Evolutionary conservation across 2,113 vertebrate species (phyloP).

Genomic region (Heteronetta atricapilla): DNA sequence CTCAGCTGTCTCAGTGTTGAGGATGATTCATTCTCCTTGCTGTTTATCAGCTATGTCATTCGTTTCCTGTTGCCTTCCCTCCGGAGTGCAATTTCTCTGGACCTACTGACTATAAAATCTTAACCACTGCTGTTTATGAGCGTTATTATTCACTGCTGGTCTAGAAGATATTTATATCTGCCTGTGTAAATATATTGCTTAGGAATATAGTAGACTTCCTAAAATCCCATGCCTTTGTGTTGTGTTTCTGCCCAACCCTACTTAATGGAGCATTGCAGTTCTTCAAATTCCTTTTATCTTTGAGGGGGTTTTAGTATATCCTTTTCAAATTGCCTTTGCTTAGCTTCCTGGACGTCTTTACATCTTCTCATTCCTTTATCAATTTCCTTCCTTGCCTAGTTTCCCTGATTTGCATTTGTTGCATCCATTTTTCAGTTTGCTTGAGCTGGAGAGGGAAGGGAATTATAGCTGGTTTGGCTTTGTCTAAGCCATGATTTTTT

Average conservation of each 20-base stretch:
- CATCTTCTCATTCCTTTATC: not conserved
- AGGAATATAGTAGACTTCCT: not conserved
- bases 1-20: not conserved
- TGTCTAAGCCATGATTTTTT: not conserved
- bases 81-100: not conserved
- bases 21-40: not conserved
- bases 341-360: not conserved
- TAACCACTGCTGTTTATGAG: not conserved
- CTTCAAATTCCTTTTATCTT: not conserved
- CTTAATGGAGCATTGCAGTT: not conserved
- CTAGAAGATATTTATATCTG: not conserved
- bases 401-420: not conserved
- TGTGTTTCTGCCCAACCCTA: not conserved
- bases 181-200: not conserved
- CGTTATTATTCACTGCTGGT: not conserved
- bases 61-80: not conserved
- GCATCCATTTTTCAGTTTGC: not conserved
- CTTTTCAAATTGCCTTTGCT: not conserved
- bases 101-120: not conserved
- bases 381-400: not conserved
- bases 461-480: not conserved
- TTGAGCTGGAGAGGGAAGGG: not conserved
- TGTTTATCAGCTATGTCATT: not conserved
- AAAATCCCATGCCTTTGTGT: not conserved
- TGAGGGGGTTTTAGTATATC: not conserved